Percentiles rank a stretch among this genome's conserved stretches.
phyloP scores from a whole-genome alignment of 35 echinoderm and acorn worm species.

The Apostichopus parvimensis region DNA sequence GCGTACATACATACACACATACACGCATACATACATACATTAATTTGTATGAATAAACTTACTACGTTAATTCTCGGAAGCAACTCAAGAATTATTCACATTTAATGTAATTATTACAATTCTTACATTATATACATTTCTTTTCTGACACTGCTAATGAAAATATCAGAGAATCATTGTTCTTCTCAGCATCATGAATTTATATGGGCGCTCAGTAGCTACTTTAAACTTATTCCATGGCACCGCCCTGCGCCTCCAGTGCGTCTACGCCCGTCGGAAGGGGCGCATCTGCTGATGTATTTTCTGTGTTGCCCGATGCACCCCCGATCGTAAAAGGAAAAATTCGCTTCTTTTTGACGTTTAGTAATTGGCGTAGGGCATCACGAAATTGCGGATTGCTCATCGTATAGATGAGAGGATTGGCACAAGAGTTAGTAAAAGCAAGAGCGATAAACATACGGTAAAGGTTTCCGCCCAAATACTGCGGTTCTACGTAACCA shows the following conservation, averaged over 20 bases:
- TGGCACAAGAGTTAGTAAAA: conserved; percentile 88
- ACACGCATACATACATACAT: no score
- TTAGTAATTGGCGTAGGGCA: conserved; percentile 52
- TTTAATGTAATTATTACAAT: no score
- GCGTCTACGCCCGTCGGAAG: conserved; percentile 44
- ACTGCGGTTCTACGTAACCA: conserved; percentile 40
- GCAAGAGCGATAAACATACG: conserved; percentile 65
- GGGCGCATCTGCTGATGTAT: conserved; percentile 36
- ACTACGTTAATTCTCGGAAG: no score
- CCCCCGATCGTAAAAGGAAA: conserved; percentile 14
- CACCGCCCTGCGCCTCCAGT: conserved; percentile 35
- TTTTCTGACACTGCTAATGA: no score
- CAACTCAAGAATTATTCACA: no score
- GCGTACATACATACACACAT: no score
- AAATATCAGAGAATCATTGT: no score
- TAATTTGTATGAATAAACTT: no score
- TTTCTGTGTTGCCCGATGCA: conserved; percentile 31
- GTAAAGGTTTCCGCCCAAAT: conserved; percentile 65
- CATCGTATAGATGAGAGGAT: conserved; percentile 91
- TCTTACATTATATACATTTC: no score
- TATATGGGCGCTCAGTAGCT: no score
- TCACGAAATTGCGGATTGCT: conserved; percentile 73
- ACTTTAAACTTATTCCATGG: neutral
- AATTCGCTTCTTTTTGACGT: conserved; percentile 1
- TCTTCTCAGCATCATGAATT: no score